These are phyloP conservation scores for Drosophila punjabiensis DNA, from an alignment of 1,140 invertebrate species.

Conservation along the genomic window DNA sequence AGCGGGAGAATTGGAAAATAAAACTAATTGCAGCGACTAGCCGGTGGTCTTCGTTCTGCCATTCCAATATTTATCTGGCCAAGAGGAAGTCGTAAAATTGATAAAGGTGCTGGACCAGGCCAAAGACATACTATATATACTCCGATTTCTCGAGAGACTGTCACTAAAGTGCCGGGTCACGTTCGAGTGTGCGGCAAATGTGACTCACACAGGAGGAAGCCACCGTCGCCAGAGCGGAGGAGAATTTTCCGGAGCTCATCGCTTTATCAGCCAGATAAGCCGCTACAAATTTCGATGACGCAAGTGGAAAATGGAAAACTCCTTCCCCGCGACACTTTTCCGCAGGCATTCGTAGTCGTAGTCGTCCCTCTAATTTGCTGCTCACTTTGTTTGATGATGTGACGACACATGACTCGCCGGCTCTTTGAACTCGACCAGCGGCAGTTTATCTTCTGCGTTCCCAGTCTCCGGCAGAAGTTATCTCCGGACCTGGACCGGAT, in stretches of 20 bases:
- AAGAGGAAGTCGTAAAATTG: conserved; percentile 77
- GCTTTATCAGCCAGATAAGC: conserved; percentile 59
- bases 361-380: conserved; percentile 72
- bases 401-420: conserved; percentile 61
- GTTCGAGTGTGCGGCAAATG: conserved; percentile 53
- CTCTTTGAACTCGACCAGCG: conserved; percentile 61
- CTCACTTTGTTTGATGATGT: conserved; percentile 72
- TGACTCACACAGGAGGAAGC: conserved; percentile 50
- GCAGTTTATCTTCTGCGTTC: conserved; percentile 32
- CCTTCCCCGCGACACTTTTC: conserved; percentile 14
- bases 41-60: conserved; percentile 54
- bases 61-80: conserved; percentile 12
- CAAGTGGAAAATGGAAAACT: conserved; percentile 55
- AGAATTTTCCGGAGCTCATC: conserved; percentile 43
- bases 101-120: conserved; percentile 55
- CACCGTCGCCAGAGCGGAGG: neutral
- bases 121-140: conserved; percentile 29
- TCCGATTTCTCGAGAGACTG: conserved; percentile 42
- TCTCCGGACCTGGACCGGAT: conserved; percentile 19
- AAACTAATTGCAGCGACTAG: conserved; percentile 73
- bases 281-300: conserved; percentile 78
- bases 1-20: conserved; percentile 51
- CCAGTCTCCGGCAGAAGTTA: conserved; percentile 13
- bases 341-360: conserved; percentile 39
- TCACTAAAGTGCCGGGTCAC: conserved; percentile 70